Evolutionary conservation across 2,797 vertebrate genomes (phyloP).

Genomic region (Eidolon dupreanum): DNA sequence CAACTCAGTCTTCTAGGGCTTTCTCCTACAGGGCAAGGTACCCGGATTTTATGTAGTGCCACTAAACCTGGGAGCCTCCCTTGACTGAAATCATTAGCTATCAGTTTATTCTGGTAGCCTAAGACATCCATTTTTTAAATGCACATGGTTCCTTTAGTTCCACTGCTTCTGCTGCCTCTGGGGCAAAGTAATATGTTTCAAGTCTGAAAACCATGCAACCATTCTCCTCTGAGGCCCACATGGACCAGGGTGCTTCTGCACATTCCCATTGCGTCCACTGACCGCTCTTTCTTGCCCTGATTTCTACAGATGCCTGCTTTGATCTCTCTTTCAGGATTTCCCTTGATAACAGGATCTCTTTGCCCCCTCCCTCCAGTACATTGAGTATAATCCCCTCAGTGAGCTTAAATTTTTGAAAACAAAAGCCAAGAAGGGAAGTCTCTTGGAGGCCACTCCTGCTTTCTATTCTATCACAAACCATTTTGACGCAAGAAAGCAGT

Average conservation of each 20-base stretch:
- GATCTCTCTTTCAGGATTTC: neutral
- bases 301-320: neutral
- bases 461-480: neutral
- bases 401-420: neutral
- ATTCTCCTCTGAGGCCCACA: neutral
- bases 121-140: neutral
- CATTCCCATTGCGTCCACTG: neutral
- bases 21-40: neutral
- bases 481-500: neutral
- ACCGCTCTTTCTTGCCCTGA: neutral
- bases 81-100: neutral
- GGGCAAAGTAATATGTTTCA: neutral
- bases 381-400: neutral
- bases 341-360: neutral
- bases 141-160: neutral
- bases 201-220: neutral
- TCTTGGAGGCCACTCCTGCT: neutral
- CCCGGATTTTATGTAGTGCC: neutral
- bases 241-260: neutral
- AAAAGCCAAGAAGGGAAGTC: neutral
- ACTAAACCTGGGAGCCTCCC: neutral
- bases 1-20: neutral
- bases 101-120: neutral
- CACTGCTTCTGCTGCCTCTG: neutral
- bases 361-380: neutral